Base-by-base conservation (phyloP, 2,888 invertebrate species). In the Troides helena region DNA sequence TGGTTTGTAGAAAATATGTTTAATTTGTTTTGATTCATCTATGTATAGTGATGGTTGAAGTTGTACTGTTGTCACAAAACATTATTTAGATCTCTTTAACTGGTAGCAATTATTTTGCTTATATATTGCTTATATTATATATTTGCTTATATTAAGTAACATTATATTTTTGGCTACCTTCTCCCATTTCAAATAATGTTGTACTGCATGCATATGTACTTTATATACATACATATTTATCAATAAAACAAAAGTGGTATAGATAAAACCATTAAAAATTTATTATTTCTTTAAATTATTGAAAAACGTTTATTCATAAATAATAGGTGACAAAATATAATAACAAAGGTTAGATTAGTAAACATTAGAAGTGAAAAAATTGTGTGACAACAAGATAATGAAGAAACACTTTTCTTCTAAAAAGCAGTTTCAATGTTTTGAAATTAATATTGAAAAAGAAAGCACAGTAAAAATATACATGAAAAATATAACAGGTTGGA, bases 331-430 rank as follows among this genome's bases (percentile, higher is more conserved):
- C 50, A 67, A 70, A 69, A 69, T 62, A 70, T 70, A 60, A 61
- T 68, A 72, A 68, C 64, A 72, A 46, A 70, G 71, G 65, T 70
- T 63, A 57, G 63, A 72, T 65, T 63, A 64, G 65, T 50, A 71
- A 64, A 70, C 39, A 50, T 64, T 64, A 71, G 71, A 74, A 76
- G 69, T 73, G 71, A 73, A 69, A 74, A 67, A 74, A 69, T 72
- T 73, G 71, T 73, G 72, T 75, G 76, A 75, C 78, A 75, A 78
- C 30, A 65, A 79, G 68, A 79, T 74, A 71, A 74, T 76, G 76
- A 78, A 80, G 79, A 87, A 87, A 85, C 78, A 82, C 88, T 89
- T 89, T 88, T 82, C 76, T 78, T 79, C 71, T 73, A 81, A 88
- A 87, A 89, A 88, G 88, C 75, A 76, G 77, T 83, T 86, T 82